A percentile compares a stretch with the other conserved stretches of the same genome.
Conservation (phyloP, 2,888 invertebrate species). For the Ochropleura plecta region DNA sequence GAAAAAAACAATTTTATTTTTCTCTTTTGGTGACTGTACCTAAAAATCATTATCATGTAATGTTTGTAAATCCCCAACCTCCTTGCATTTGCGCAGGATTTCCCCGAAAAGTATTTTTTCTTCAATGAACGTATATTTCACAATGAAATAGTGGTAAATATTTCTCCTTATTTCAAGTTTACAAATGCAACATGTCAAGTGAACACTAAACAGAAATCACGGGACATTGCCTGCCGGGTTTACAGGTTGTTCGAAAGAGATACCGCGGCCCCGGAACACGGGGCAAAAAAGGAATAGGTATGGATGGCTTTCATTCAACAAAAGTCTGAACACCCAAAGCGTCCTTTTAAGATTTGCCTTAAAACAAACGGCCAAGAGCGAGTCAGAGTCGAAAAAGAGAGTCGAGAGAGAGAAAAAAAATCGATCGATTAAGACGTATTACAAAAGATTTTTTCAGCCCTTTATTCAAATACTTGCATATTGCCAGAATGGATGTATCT, state of each 20-base stretch:
- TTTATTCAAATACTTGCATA: background rate
- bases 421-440: background rate
- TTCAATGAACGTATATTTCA: conserved; percentile 16
- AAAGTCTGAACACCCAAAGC: too few relatives aligned
- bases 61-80: background rate
- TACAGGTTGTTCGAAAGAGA: too few relatives aligned
- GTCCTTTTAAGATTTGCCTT: too few relatives aligned
- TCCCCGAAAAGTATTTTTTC: background rate
- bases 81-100: background rate
- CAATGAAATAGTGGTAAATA: conserved; percentile 12
- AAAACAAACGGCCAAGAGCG: too few relatives aligned
- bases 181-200: conserved; percentile 17
- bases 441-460: background rate
- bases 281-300: too few relatives aligned
- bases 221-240: too few relatives aligned
- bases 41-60: background rate
- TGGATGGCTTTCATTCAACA: too few relatives aligned
- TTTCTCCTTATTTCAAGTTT: conserved; percentile 30
- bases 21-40: too few relatives aligned
- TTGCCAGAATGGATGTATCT: background rate
- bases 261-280: too few relatives aligned
- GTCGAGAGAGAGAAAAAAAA: too few relatives aligned
- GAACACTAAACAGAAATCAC: conserved; percentile 18
- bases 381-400: too few relatives aligned
- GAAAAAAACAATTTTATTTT: too few relatives aligned